A percentile compares a stretch with the other conserved stretches of the same genome.
Evolutionary conservation across 2,797 vertebrate species (phyloP).

Genomic region (Rhynchotus rufescens): DNA sequence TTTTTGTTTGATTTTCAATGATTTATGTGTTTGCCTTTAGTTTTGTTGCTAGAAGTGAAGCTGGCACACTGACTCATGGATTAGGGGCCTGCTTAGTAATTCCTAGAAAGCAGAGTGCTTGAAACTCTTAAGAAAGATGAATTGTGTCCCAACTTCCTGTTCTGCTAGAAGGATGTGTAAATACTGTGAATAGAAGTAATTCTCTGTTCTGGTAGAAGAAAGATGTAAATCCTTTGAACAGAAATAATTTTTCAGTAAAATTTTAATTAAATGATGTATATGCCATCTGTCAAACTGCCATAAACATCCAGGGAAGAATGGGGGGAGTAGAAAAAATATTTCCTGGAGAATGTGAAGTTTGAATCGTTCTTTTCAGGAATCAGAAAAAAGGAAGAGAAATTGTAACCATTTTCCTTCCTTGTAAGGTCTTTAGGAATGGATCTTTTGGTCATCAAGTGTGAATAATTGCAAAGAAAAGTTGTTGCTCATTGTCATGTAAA

Average conservation of each 20-base stretch:
- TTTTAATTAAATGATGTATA: background rate
- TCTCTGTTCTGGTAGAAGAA: background rate
- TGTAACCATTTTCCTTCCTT: slow-evolving; percentile 1
- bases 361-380: background rate
- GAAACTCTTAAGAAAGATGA: background rate
- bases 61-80: background rate
- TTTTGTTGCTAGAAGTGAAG: background rate
- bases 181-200: background rate
- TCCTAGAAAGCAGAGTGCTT: slow-evolving; percentile 16
- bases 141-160: background rate
- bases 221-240: background rate
- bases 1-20: slow-evolving; percentile 6
- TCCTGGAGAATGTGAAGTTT: background rate
- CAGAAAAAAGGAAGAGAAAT: background rate
- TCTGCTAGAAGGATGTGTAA: background rate
- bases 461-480: slow-evolving; percentile 48
- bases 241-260: background rate
- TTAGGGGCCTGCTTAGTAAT: background rate
- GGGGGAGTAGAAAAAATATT: background rate
- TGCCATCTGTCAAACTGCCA: background rate
- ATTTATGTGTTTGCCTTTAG: background rate
- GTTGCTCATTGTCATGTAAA: slow-evolving; percentile 45
- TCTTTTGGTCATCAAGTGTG: slow-evolving; percentile 38
- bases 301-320: background rate
- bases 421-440: slow-evolving; percentile 12